phyloP scores from a whole-genome alignment of 2,797 vertebrate species.

The Poecile montanus region DNA sequence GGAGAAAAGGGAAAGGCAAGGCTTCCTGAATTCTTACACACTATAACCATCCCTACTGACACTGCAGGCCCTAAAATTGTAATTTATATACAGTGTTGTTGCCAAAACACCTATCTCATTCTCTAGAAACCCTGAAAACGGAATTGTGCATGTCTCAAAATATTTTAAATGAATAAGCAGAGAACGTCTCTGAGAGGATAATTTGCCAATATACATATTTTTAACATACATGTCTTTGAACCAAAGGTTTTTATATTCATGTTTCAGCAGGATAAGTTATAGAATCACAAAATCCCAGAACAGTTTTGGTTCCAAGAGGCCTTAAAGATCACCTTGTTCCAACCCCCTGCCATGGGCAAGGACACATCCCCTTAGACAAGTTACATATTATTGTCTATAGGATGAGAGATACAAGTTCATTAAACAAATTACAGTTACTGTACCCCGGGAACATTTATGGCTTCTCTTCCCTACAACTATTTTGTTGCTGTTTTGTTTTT shows the following conservation, averaged over 20 bases:
- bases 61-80: neutral
- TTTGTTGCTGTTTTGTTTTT: neutral
- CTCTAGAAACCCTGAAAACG: neutral
- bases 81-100: neutral
- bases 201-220: neutral
- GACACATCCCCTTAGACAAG: rapidly evolving
- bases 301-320: neutral
- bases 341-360: neutral
- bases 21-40: neutral
- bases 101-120: neutral
- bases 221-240: neutral
- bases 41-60: rapidly evolving
- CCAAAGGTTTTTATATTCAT: neutral
- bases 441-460: neutral
- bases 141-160: neutral
- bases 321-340: neutral
- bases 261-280: neutral
- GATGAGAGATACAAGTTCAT: neutral
- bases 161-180: neutral
- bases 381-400: neutral
- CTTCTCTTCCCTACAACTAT: neutral
- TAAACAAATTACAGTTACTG: neutral
- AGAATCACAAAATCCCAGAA: neutral
- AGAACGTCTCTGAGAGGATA: neutral
- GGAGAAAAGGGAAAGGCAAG: neutral